Conservation (phyloP, 2,888 invertebrate species). For the Chrysolina americana region DNA sequence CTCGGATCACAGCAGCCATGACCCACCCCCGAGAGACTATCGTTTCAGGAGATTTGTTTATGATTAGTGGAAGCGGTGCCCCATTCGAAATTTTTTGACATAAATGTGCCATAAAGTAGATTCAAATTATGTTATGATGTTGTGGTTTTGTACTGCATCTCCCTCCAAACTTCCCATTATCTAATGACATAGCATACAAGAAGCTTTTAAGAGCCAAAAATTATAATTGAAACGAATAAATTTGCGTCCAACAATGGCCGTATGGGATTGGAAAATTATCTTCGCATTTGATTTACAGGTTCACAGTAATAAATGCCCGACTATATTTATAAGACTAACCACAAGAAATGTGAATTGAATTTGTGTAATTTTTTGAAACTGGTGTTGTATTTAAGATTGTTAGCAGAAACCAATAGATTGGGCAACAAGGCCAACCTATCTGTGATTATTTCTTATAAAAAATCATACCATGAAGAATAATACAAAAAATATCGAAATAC, state of each 20-base stretch:
- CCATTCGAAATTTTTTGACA: slow-evolving; percentile 48
- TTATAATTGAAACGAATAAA: slow-evolving; percentile 64
- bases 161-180: slow-evolving; percentile 50
- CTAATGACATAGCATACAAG: slow-evolving; percentile 57
- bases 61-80: slow-evolving; percentile 22
- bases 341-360: too few relatives aligned
- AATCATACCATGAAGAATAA: too few relatives aligned
- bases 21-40: slow-evolving; percentile 47
- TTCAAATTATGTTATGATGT: slow-evolving; percentile 60
- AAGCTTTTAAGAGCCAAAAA: slow-evolving; percentile 62
- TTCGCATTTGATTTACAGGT: neutral
- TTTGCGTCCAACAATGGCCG: slow-evolving; percentile 43
- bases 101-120: slow-evolving; percentile 55
- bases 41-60: slow-evolving; percentile 43
- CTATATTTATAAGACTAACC: too few relatives aligned
- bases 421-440: too few relatives aligned
- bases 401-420: too few relatives aligned
- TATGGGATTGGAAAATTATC: slow-evolving; percentile 39
- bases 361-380: too few relatives aligned
- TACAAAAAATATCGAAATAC: too few relatives aligned
- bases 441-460: too few relatives aligned
- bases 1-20: slow-evolving; percentile 54
- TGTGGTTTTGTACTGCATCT: slow-evolving; percentile 57
- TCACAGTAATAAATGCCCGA: too few relatives aligned
- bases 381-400: too few relatives aligned